Percentiles rank a stretch among this genome's conserved stretches.
Evolutionary conservation across 2,797 vertebrate species (phyloP).

Genomic region (Rallus crepitans): DNA sequence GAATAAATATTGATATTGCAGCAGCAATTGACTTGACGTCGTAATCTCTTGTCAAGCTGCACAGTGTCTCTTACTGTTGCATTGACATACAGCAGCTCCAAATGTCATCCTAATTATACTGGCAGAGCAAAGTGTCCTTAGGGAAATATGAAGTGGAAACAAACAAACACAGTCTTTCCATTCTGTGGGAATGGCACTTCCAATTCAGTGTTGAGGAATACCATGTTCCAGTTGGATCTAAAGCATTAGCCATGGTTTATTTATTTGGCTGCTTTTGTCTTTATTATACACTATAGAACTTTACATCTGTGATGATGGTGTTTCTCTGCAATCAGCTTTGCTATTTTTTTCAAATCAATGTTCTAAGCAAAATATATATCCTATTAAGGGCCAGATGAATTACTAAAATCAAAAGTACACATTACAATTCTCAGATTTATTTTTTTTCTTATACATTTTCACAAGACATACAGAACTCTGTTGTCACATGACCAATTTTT

Average conservation of each 20-base stretch:
- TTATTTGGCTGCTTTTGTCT: not conserved
- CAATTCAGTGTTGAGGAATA: not conserved
- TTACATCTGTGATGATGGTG: not conserved
- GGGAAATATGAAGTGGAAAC: slow-evolving; percentile 48
- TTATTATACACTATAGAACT: not conserved
- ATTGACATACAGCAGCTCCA: slow-evolving; percentile 46
- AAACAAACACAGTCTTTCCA: slow-evolving; percentile 23
- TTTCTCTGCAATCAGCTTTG: not conserved
- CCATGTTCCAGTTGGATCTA: not conserved
- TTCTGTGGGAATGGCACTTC: not conserved
- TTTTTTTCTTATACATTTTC: not conserved
- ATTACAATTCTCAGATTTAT: not conserved
- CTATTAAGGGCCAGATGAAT: not conserved
- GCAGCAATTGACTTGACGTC: slow-evolving; percentile 49
- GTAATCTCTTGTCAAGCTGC: slow-evolving; percentile 44
- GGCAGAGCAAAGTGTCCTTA: slow-evolving; percentile 16
- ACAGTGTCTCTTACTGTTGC: slow-evolving; percentile 23
- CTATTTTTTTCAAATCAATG: not conserved
- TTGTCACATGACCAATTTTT: not conserved
- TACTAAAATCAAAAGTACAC: not conserved
- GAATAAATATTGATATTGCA: slow-evolving; percentile 60
- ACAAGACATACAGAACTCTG: not conserved
- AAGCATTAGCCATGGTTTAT: not conserved
- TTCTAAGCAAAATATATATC: not conserved
- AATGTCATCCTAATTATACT: slow-evolving; percentile 69